A percentile compares a stretch with the other conserved stretches of the same genome.
Evolutionary conservation across 1,140 invertebrate species (phyloP).

Genomic region (Linepithema humile): DNA sequence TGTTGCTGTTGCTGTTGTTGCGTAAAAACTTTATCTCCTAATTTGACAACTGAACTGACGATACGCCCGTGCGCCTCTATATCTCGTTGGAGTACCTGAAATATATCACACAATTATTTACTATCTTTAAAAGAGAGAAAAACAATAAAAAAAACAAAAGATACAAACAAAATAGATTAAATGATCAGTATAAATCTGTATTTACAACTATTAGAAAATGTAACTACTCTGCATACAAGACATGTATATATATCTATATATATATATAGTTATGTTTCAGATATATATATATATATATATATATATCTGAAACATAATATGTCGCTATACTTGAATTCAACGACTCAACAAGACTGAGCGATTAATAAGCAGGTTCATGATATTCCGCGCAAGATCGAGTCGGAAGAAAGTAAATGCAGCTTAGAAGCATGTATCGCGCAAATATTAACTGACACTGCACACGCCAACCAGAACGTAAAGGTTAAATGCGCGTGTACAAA

Average conservation of each 20-base stretch:
- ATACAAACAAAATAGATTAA: background rate
- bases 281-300: too few relatives aligned
- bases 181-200: background rate
- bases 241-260: too few relatives aligned
- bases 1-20: conserved; percentile 68
- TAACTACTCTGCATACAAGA: too few relatives aligned
- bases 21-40: conserved; percentile 81
- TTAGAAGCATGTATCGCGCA: background rate
- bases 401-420: conserved; percentile 43
- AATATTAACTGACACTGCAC: background rate
- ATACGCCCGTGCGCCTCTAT: conserved; percentile 94
- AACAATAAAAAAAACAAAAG: background rate
- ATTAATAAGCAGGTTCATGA: conserved; percentile 21
- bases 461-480: conserved; percentile 44
- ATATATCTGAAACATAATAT: too few relatives aligned
- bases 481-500: conserved; percentile 39
- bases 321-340: background rate
- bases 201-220: background rate
- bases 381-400: background rate
- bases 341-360: background rate
- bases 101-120: conserved; percentile 35
- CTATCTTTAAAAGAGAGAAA: background rate
- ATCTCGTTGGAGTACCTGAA: conserved; percentile 93
- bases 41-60: conserved; percentile 90
- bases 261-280: too few relatives aligned